These are phyloP conservation scores for Amphimallon solstitiale DNA, from an alignment of 2,888 invertebrate species.

Conservation along the genomic window DNA sequence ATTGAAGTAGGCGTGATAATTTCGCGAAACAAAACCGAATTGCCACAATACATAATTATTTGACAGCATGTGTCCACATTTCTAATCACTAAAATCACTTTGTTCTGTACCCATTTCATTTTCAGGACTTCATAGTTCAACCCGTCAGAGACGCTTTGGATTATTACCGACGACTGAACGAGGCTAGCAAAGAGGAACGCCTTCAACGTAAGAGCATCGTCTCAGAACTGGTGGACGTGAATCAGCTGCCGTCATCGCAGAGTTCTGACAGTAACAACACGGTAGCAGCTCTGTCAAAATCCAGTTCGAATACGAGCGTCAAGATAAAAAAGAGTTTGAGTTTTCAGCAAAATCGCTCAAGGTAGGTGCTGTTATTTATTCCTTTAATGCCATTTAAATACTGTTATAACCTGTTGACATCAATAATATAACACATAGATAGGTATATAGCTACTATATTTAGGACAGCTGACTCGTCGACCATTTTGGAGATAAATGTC, in stretches of 20 bases:
- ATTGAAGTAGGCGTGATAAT: neutral
- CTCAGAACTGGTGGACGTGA: conserved; percentile 57
- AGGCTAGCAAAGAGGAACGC: conserved; percentile 70
- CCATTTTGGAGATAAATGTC: too few species aligned
- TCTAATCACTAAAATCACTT: neutral
- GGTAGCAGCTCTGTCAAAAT: conserved; percentile 57
- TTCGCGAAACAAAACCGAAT: neutral
- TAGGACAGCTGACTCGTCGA: too few species aligned
- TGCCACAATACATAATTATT: conserved; percentile 4
- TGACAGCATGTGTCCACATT: conserved; percentile 23
- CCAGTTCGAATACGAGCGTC: conserved; percentile 66
- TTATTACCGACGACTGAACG: conserved; percentile 71
- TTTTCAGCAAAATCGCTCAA: conserved; percentile 60
- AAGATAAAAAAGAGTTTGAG: conserved; percentile 67
- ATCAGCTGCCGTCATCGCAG: conserved; percentile 60
- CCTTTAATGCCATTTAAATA: neutral
- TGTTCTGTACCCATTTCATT: conserved; percentile 35
- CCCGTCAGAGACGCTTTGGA: conserved; percentile 72
- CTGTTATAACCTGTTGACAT: too few species aligned
- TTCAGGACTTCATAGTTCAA: conserved; percentile 70
- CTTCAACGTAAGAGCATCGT: conserved; percentile 69
- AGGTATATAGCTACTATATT: too few species aligned
- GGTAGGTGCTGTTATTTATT: conserved; percentile 51
- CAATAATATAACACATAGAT: too few species aligned
- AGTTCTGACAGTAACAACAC: conserved; percentile 62